Evolutionary conservation across 2,888 invertebrate species (phyloP), one percentile per base, ranked within the genome.

Genomic region (Rhopalosiphum nymphaeae): DNA sequence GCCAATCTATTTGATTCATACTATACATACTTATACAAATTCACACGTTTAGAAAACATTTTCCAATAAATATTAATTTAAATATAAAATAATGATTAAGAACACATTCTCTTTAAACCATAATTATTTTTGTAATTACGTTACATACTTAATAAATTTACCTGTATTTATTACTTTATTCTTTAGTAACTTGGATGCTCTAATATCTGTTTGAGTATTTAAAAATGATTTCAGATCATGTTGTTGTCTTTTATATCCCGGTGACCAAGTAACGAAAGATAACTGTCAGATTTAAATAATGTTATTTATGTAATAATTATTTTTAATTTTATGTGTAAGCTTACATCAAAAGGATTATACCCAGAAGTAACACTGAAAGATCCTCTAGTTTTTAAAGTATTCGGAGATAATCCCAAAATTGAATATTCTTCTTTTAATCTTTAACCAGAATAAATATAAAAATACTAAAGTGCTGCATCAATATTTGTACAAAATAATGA

Each of bases 361-460:
- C 78, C 44, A 53, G 89, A 11, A 89, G 56, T 89, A 13, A 89
- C 44, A 84, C 9, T 78, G 36, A 84, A 84, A 44, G 46, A 25
- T 44, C n/a, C n/a, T 46, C 44, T 53, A 53, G 57, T 42, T n/a
- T 89, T 89, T 89, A 93, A 56, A 89, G 89, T 53, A 93, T 57
- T 93, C 10, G 89, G 61, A 36, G 56, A 67, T 67, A 67, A 67
- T 21, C 93, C 93, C 84, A 93, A 84, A 57, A 53, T 53, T 67
- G 92, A 67, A 67, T 89, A 93, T 93, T 93, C 93, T 10, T 93
- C 89, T 84, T 89, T 89, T 89, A 93, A 93, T n/a, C 93, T 89
- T 36, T 57, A 91, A 42, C 4, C 91, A 53, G 56, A 13, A 49
- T 90, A 5, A 78, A 78, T 36, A 16, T 25, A 13, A 49, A 78